Evolutionary conservation across 2,888 invertebrate genomes (phyloP), one percentile per base, ranked within the genome.

Genomic region (Epistrophe eligans): DNA sequence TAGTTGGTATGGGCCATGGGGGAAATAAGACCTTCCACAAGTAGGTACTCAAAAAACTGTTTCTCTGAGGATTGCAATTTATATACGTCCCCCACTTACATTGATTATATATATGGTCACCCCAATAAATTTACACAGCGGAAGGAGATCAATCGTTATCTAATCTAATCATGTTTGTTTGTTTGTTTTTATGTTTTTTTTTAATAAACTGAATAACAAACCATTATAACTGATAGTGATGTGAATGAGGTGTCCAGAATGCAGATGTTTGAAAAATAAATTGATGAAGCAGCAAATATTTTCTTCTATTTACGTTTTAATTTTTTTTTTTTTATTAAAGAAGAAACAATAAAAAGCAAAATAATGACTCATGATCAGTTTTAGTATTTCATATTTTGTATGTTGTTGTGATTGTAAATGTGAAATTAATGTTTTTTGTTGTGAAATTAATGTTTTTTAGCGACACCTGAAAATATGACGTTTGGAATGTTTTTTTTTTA

Each of bases 61-160:
- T 60, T 58, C 17, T 38, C 28, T 28, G 45, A 32, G 17, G 17
- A 13, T 13, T 67, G 43, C 67, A 67, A 50, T 50, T 50, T 67
- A 35, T 67, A 11, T 28, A 32, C 43, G n/a, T 4, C 28, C 64
- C 32, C 19, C 4, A 15, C 8, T 35, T 62, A 43, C 24, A 43
- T 55, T 55, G 52, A 58, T 19, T 17, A 19, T 67, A 3, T n/a
- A n/a, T n/a, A n/a, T n/a, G 15, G 13, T 3, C 35, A 50, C 35
- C 67, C 50, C 50, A 38, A 10, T 35, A 17, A 57, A 66, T 67
- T 32, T 58, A 50, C 28, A 35, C 24, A 48, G 28, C 48, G 60
- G 66, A 76, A 64, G 66, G 45, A 72, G 72, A 77, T 80, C 72
- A 77, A 80, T 67, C 38, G 67, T 73, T 85, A 79, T 79, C 84